Conservation (phyloP, 2,113 vertebrate genomes). For the Vulpes lagopus region DNA sequence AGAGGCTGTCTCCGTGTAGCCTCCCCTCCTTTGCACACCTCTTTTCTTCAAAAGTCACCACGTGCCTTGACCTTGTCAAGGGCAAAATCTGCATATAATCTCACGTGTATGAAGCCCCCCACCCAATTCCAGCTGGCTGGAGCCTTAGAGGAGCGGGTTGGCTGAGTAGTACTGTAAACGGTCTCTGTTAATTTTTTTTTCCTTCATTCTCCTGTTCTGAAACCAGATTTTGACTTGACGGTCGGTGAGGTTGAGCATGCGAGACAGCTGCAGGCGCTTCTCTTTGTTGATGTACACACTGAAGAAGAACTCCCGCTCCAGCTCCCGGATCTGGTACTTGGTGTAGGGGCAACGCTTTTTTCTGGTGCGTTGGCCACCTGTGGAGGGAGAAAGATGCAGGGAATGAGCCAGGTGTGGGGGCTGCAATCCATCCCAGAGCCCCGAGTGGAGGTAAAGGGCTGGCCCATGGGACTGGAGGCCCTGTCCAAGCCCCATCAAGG, state of each 20-base stretch:
- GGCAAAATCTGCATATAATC: slow-evolving; percentile 88
- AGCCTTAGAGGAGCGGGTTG: slow-evolving; percentile 95
- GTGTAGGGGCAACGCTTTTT: slow-evolving; percentile 99
- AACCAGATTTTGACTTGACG: slow-evolving; percentile 99
- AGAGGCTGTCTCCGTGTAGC: slow-evolving; percentile 72
- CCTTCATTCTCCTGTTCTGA: slow-evolving; percentile 99
- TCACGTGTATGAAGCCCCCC: slow-evolving; percentile 81
- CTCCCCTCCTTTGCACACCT: slow-evolving; percentile 80
- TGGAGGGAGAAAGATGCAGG: slow-evolving; percentile 81
- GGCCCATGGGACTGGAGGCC: not conserved
- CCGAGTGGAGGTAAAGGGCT: not conserved
- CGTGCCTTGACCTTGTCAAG: slow-evolving; percentile 90
- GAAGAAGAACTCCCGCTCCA: slow-evolving; percentile 99
- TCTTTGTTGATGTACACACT: slow-evolving; percentile 99
- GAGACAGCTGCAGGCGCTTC: slow-evolving; percentile 97
- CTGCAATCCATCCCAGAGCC: not conserved
- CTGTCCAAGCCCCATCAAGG: not conserved
- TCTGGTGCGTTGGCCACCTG: slow-evolving; percentile 97
- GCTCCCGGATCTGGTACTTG: slow-evolving; percentile 98
- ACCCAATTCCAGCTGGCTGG: slow-evolving; percentile 62
- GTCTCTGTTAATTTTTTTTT: slow-evolving; percentile 99
- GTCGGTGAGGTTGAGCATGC: slow-evolving; percentile 98
- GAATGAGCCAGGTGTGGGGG: slow-evolving; percentile 1
- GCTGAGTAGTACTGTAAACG: slow-evolving; percentile 99
- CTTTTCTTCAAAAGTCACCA: slow-evolving; percentile 84